Percentiles rank a stretch among this genome's conserved stretches.
Evolutionary conservation across 2,888 invertebrate genomes (phyloP).

Genomic region (Halictus quadricinctus): DNA sequence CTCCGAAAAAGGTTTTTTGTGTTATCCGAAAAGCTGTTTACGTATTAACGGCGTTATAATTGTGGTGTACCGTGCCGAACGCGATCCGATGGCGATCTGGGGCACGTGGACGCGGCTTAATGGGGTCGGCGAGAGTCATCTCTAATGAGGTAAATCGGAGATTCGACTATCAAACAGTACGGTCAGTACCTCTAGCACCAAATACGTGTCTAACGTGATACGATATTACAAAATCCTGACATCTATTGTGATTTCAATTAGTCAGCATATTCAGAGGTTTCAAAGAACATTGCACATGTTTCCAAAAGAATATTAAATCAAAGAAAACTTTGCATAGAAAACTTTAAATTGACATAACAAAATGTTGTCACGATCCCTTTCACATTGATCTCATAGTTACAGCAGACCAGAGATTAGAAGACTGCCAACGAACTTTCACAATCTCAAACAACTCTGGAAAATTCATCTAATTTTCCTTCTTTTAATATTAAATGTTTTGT

Average conservation of each 20-base stretch:
- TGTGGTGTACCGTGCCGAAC: slow-evolving; percentile 5
- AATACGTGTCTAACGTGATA: not conserved
- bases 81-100: not conserved
- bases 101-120: not conserved
- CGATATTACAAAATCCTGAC: not conserved
- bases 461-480: rapidly evolving
- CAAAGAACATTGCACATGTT: not conserved
- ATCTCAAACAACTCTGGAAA: not conserved
- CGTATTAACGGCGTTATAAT: slow-evolving; percentile 7
- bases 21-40: slow-evolving; percentile 12
- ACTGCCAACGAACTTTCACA: not conserved
- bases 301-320: not conserved
- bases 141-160: slow-evolving; percentile 15
- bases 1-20: slow-evolving; percentile 24
- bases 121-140: not conserved
- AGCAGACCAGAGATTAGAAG: no score
- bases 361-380: no score
- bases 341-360: no score
- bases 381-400: no score
- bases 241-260: not conserved
- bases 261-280: not conserved
- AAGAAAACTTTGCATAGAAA: no score
- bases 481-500: not conserved
- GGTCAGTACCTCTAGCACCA: not conserved
- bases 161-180: not conserved